Conservation (phyloP, 2,797 vertebrate genomes). For the Sebastes itinus region DNA sequence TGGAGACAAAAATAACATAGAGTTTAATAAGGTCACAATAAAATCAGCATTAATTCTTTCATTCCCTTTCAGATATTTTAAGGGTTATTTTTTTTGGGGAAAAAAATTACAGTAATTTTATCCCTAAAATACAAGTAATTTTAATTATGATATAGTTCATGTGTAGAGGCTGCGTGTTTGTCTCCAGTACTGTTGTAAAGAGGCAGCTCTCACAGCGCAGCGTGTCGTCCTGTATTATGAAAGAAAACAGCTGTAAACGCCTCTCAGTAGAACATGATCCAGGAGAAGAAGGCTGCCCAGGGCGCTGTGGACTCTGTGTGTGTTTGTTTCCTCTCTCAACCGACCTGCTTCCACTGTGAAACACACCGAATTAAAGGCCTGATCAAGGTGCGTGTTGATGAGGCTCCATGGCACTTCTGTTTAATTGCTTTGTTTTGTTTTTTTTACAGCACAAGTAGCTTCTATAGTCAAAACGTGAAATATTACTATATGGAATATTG, state of each 20-base stretch:
- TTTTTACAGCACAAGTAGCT: background rate
- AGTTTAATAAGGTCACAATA: background rate
- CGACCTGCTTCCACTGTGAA: constrained; percentile 29
- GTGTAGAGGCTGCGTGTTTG: background rate
- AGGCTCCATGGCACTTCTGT: background rate
- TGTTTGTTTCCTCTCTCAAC: constrained; percentile 41
- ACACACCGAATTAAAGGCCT: constrained; percentile 10
- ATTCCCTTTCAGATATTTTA: background rate
- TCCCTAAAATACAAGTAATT: background rate
- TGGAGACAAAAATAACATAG: background rate
- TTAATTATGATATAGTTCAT: background rate
- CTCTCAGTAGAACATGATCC: constrained; percentile 64
- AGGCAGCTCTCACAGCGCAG: constrained; percentile 51
- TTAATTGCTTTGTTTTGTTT: background rate
- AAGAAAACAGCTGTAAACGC: constrained; percentile 76
- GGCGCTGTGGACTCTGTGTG: constrained; percentile 48
- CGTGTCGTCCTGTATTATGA: constrained; percentile 64
- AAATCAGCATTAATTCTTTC: background rate
- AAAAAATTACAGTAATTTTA: fast-evolving
- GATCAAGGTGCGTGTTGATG: constrained; percentile 5
- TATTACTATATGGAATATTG: background rate
- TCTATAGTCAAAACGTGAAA: background rate
- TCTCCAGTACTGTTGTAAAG: constrained; percentile 2
- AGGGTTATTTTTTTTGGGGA: fast-evolving
- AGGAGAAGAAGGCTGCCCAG: constrained; percentile 51